Evolutionary conservation across 2,888 invertebrate genomes (phyloP).

Genomic region (Dicyrtoma fusca): DNA sequence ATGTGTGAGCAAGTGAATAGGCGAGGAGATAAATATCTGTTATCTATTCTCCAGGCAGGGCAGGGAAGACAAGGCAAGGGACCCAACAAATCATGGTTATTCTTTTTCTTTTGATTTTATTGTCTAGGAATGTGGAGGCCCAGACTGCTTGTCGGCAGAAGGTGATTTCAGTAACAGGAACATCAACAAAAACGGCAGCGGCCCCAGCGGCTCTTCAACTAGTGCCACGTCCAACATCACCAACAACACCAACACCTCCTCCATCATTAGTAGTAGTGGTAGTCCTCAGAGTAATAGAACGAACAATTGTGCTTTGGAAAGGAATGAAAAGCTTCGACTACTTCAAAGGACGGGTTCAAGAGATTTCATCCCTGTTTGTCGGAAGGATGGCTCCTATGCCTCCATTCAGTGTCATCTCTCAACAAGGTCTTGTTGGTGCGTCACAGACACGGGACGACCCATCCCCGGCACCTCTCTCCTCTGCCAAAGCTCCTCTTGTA

Average conservation of each 20-base stretch:
- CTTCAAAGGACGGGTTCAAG: constrained; percentile 42
- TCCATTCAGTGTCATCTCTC: constrained; percentile 66
- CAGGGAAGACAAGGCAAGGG: no score
- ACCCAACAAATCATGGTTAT: no score
- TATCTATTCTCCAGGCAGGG: no score
- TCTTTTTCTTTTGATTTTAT: not conserved
- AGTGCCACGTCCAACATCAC: no score
- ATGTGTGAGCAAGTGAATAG: no score
- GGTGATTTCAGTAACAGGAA: constrained; percentile 1
- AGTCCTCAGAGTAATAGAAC: constrained; percentile 18
- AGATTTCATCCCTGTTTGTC: constrained; percentile 72
- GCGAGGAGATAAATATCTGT: no score
- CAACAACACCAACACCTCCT: no score
- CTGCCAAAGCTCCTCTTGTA: constrained; percentile 58
- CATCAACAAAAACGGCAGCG: no score
- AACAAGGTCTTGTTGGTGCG: constrained; percentile 86
- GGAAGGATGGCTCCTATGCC: constrained; percentile 76
- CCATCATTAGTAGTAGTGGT: not conserved
- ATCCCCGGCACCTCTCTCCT: constrained; percentile 78
- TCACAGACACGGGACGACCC: constrained; percentile 78
- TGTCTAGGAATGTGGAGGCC: constrained; percentile 42
- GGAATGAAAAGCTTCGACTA: constrained; percentile 48
- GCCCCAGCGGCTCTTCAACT: not conserved
- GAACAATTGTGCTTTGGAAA: constrained; percentile 47
- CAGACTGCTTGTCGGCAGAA: constrained; percentile 56